phyloP scores from a whole-genome alignment of 2,113 vertebrate species.

The Monopterus albus region DNA sequence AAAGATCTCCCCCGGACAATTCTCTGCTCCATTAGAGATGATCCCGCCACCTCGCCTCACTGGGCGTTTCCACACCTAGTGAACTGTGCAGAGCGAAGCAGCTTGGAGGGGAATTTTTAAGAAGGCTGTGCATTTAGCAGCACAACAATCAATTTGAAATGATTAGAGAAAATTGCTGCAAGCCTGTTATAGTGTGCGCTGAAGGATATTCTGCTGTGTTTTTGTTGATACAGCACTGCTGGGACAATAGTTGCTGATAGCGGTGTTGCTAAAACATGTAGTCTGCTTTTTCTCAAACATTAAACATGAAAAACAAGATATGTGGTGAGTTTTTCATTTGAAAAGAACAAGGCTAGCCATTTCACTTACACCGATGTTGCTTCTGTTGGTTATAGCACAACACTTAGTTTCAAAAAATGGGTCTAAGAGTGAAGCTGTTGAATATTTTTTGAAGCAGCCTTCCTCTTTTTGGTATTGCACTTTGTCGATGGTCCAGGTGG shows the following conservation, averaged over 20 bases:
- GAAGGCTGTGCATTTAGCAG: constrained; percentile 11
- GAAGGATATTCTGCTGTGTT: background rate
- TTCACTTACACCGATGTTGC: no score
- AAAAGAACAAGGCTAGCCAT: no score
- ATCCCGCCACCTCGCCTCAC: background rate
- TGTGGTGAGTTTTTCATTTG: no score
- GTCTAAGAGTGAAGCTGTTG: no score
- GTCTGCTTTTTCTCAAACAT: background rate
- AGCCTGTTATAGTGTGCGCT: background rate
- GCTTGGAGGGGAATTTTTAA: constrained; percentile 4
- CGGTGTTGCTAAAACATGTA: background rate
- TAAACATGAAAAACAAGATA: no score
- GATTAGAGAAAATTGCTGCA: constrained; percentile 43
- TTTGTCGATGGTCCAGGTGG: no score
- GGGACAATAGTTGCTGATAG: constrained; percentile 15
- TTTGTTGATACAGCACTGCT: constrained; percentile 22
- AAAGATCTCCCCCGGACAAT: background rate
- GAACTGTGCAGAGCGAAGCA: constrained; percentile 20
- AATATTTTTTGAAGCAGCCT: no score
- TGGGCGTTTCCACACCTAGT: background rate
- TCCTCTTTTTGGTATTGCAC: no score
- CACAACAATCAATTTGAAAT: constrained; percentile 37
- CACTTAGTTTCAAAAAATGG: no score
- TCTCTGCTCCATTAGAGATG: constrained; percentile 4
- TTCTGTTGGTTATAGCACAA: no score